Evolutionary conservation across 2,797 vertebrate species (phyloP).

Genomic region (Gallinago stenura): DNA sequence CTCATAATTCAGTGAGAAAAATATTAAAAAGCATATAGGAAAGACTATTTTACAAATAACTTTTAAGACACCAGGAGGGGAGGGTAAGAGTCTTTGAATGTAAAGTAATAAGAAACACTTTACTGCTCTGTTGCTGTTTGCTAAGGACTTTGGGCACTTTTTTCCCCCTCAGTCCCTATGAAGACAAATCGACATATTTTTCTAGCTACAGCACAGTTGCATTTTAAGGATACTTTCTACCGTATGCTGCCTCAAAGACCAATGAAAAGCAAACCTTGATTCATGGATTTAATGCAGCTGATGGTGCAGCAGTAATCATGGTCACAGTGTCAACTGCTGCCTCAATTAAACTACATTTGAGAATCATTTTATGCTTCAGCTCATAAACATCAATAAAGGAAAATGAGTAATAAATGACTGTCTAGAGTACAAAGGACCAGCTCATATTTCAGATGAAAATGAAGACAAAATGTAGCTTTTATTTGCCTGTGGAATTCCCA

Average conservation of each 20-base stretch:
- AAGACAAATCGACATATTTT: slow-evolving; percentile 82
- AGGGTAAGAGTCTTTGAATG: background rate
- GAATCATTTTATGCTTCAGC: slow-evolving; percentile 88
- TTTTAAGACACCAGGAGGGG: background rate
- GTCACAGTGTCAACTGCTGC: slow-evolving; percentile 85
- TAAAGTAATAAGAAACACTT: slow-evolving; percentile 59
- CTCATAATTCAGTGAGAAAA: slow-evolving; percentile 47
- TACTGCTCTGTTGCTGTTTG: slow-evolving; percentile 53
- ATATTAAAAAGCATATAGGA: slow-evolving; percentile 23
- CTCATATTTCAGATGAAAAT: slow-evolving; percentile 92
- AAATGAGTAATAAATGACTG: slow-evolving; percentile 89
- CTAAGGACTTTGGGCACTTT: slow-evolving; percentile 51
- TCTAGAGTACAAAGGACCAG: slow-evolving; percentile 87
- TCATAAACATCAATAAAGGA: slow-evolving; percentile 90
- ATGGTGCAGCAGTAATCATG: slow-evolving; percentile 81
- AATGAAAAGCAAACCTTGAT: slow-evolving; percentile 80
- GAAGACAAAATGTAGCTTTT: slow-evolving; percentile 90
- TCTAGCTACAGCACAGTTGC: slow-evolving; percentile 75
- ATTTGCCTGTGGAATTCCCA: slow-evolving; percentile 89
- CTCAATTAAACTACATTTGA: slow-evolving; percentile 88
- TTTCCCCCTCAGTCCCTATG: slow-evolving; percentile 62
- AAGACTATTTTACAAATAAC: slow-evolving; percentile 39
- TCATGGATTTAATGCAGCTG: slow-evolving; percentile 78
- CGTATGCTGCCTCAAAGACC: slow-evolving; percentile 71
- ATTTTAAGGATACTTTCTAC: slow-evolving; percentile 76